Evolutionary conservation across 2,888 invertebrate species (phyloP).

Genomic region (Anthophora plumipes): DNA sequence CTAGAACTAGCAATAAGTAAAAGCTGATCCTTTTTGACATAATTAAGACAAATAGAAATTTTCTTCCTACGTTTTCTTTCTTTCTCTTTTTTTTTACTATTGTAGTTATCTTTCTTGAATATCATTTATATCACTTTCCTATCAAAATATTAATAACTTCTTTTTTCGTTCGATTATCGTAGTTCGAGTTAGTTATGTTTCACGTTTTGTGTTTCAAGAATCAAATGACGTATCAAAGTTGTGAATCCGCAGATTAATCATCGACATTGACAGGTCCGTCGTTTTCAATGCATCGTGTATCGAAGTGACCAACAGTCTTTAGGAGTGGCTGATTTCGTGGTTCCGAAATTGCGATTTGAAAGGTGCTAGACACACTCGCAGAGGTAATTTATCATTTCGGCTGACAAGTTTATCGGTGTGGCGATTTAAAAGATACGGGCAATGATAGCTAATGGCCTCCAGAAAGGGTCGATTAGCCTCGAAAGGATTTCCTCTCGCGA

Average conservation of each 20-base stretch:
- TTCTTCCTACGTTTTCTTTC: too few species aligned
- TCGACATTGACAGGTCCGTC: conserved; percentile 32
- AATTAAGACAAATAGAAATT: too few species aligned
- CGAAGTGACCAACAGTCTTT: conserved; percentile 31
- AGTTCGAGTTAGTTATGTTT: neutral
- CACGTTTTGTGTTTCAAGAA: neutral
- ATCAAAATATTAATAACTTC: too few species aligned
- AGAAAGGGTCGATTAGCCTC: conserved; percentile 17
- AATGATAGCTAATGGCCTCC: conserved; percentile 5
- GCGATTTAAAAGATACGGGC: conserved; percentile 23
- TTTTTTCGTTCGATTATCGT: neutral
- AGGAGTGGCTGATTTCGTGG: conserved; percentile 52
- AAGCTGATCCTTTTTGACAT: too few species aligned
- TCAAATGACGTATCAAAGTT: neutral
- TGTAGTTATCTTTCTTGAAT: too few species aligned
- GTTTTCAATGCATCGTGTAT: conserved; percentile 28
- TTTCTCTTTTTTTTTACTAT: too few species aligned
- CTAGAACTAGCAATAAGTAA: too few species aligned
- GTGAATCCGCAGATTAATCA: conserved; percentile 51
- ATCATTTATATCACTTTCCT: too few species aligned
- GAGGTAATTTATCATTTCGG: conserved; percentile 56
- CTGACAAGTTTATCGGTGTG: conserved; percentile 43
- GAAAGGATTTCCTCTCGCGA: neutral
- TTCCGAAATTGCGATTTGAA: conserved; percentile 50
- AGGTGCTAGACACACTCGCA: conserved; percentile 9